A percentile compares a stretch with the other conserved stretches of the same genome.
These are phyloP conservation scores for Alouatta palliata DNA, from an alignment of 2,113 vertebrate species.

Conservation along the genomic window DNA sequence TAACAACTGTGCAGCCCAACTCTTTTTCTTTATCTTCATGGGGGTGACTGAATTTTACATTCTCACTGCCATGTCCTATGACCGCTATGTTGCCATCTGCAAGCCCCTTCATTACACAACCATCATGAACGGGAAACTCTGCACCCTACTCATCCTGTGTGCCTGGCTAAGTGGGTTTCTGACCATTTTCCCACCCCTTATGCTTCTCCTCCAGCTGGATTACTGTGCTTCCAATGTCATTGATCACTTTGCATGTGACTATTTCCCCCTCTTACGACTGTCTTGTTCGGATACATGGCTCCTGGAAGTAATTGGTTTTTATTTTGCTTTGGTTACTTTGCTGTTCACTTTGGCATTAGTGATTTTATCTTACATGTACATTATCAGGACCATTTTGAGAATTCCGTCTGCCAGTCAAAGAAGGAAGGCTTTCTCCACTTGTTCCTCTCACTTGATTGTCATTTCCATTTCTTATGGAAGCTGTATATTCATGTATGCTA, in stretches of 20 bases:
- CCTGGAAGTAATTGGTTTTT: slow-evolving; percentile 67
- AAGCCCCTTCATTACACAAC: slow-evolving; percentile 61
- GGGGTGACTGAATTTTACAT: slow-evolving; percentile 77
- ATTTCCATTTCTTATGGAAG: slow-evolving; percentile 76
- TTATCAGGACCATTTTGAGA: slow-evolving; percentile 70
- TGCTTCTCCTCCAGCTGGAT: slow-evolving; percentile 66
- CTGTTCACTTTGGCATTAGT: slow-evolving; percentile 63
- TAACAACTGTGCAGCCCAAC: slow-evolving; percentile 68
- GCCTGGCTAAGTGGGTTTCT: slow-evolving; percentile 54
- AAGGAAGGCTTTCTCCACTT: slow-evolving; percentile 78
- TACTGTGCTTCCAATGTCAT: slow-evolving; percentile 71
- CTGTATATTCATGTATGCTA: slow-evolving; percentile 74
- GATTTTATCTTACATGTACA: slow-evolving; percentile 72
- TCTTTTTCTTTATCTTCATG: slow-evolving; percentile 79
- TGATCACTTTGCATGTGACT: slow-evolving; percentile 75
- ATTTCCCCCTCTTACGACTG: slow-evolving; percentile 65
- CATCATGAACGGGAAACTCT: slow-evolving; percentile 67
- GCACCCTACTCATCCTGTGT: slow-evolving; percentile 36
- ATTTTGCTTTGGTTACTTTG: slow-evolving; percentile 59
- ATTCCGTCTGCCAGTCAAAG: slow-evolving; percentile 69
- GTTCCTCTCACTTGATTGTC: slow-evolving; percentile 75
- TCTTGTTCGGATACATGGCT: slow-evolving; percentile 69
- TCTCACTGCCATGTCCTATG: slow-evolving; percentile 77
- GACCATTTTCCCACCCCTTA: slow-evolving; percentile 65
- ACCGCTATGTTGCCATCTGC: slow-evolving; percentile 75